Base-by-base conservation (phyloP, 2,888 invertebrate species). In the Syrphus vitripennis region DNA sequence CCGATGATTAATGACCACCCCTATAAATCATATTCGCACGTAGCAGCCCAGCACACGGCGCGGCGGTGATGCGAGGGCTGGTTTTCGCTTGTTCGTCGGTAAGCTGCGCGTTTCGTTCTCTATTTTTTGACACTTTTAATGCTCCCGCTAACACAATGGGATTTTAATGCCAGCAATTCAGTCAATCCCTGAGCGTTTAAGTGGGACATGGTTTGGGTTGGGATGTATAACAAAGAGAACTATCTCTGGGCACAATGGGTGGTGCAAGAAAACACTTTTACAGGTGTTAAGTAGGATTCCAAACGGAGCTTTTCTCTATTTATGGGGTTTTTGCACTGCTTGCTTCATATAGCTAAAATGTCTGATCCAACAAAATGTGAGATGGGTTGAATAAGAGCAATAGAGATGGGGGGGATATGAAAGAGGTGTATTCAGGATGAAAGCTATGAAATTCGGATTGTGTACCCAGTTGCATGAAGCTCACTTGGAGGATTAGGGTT, bases 281-380 rank as follows among this genome's bases (percentile, higher is more conserved):
- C 81, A 86, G 86, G 86, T 86, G 86, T 86, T 86, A 86, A 86
- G 82, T 86, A 69, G 86, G 86, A 86, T 86, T 78, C 74, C 16
- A 14, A 63, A 57, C 34, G 50, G 34, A 81, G 81, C 86, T 82
- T 82, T 82, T 69, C 77, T 57, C 86, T 86, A 82, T 86, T 86
- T 86, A 86, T 86, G 82, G 77, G 86, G 67, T 82, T 86, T 86
- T 86, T 82, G 86, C 86, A 74, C 86, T 78, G 82, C 74, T 70
- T 24, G n/a, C n/a, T n/a, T n/a, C n/a, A n/a, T 19, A n/a, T 74
- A 63, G 42, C 48, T 59, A 26, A 34, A 61, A 61, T 29, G 67
- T 26, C 57, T 63, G 70, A 55, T 70, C 34, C 76, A 65, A 40
- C 75, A 34, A 50, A 50, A 50, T 50, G 50, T n/a, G 26, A 53